Percentiles rank a stretch among this genome's conserved stretches.
phyloP scores from a whole-genome alignment of 2,888 invertebrate genomes.

The Lamproptera curius region DNA sequence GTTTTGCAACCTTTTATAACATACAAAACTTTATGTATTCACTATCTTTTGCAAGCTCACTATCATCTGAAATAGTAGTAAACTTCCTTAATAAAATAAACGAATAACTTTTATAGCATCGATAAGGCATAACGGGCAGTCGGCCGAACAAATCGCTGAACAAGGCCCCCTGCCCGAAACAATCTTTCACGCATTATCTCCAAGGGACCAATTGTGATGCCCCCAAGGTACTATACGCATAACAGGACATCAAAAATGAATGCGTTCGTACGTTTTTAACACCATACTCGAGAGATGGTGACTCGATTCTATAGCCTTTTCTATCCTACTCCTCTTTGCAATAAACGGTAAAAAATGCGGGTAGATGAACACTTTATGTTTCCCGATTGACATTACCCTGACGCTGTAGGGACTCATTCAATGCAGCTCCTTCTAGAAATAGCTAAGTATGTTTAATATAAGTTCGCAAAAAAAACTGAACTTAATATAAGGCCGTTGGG shows the following conservation, averaged over 20 bases:
- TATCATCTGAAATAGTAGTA: too few species aligned
- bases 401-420: background rate
- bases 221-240: constrained; percentile 39
- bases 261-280: constrained; percentile 48
- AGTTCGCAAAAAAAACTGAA: too few species aligned
- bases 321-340: constrained; percentile 14
- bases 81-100: too few species aligned
- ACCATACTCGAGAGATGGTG: constrained; percentile 31
- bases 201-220: constrained; percentile 30
- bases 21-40: too few species aligned
- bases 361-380: constrained; percentile 13
- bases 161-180: constrained; percentile 19
- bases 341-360: constrained; percentile 7
- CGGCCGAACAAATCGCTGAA: background rate
- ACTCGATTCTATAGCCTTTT: constrained; percentile 17
- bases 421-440: too few species aligned
- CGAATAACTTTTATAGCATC: too few species aligned
- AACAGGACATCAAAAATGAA: constrained; percentile 49
- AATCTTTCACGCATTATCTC: constrained; percentile 37
- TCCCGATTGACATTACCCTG: constrained; percentile 7
- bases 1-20: too few species aligned
- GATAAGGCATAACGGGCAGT: too few species aligned
- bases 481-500: too few species aligned
- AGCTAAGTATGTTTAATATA: too few species aligned
- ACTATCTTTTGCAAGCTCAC: too few species aligned